These are phyloP conservation scores for Platycnemis pennipes DNA, from an alignment of 2,888 invertebrate genomes.

Conservation along the genomic window DNA sequence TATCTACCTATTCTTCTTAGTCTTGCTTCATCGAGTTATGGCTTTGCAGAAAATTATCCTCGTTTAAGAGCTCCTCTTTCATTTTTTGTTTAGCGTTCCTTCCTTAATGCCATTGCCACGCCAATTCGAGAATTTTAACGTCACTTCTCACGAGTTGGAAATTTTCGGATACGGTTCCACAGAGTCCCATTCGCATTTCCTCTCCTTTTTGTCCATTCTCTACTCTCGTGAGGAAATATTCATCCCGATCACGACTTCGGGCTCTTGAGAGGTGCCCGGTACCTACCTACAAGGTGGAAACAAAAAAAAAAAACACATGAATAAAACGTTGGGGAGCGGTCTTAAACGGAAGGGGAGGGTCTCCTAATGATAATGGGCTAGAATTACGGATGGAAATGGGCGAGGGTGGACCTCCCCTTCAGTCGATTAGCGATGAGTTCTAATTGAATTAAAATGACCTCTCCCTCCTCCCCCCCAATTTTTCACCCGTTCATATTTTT, in stretches of 20 bases:
- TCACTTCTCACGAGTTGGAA: neutral
- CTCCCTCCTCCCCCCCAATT: neutral
- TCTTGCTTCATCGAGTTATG: too few relatives aligned
- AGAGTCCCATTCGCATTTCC: neutral
- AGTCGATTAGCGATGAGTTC: neutral
- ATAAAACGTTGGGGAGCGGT: neutral
- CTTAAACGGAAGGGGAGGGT: neutral
- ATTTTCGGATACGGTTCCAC: neutral
- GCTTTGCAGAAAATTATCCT: too few relatives aligned
- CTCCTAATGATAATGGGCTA: neutral
- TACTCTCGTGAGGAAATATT: neutral
- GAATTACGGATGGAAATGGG: neutral
- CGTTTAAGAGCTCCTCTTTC: too few relatives aligned
- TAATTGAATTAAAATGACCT: slow-evolving; percentile 28
- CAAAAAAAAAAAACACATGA: neutral
- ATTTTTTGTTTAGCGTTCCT: too few relatives aligned
- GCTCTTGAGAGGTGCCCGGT: neutral
- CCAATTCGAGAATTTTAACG: too few relatives aligned
- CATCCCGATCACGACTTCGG: neutral
- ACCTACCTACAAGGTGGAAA: too few relatives aligned
- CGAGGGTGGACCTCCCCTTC: neutral
- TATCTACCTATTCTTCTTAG: too few relatives aligned
- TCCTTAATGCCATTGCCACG: too few relatives aligned
- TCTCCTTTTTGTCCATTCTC: neutral
- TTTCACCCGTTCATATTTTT: neutral